Conservation (phyloP, 2,888 invertebrate genomes). For the Agrypnus murinus region DNA sequence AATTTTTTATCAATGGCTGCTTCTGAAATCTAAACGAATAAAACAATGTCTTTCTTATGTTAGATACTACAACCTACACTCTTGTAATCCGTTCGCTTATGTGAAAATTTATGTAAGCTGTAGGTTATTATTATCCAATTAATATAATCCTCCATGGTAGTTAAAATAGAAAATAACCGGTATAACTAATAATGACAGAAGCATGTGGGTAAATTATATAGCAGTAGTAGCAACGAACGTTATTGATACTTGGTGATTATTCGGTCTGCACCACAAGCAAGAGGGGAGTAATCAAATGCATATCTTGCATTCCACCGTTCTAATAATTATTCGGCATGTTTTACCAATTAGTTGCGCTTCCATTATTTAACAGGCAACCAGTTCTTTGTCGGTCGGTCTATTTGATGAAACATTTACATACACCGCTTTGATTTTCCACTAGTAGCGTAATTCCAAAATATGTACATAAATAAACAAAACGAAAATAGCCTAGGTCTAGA, state of each 20-base stretch:
- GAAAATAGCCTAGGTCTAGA: no score
- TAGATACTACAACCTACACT: no score
- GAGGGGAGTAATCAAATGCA: slow-evolving; percentile 46
- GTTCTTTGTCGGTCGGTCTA: slow-evolving; percentile 37
- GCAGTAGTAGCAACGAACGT: slow-evolving; percentile 31
- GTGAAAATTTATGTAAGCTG: no score
- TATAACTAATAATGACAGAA: slow-evolving; percentile 18
- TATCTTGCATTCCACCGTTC: slow-evolving; percentile 48
- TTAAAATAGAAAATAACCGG: slow-evolving; percentile 9
- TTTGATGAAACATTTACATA: no score
- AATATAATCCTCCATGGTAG: slow-evolving; percentile 21
- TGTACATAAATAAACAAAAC: no score
- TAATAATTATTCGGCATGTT: slow-evolving; percentile 49
- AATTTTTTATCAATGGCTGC: no score
- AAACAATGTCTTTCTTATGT: no score
- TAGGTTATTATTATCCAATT: slow-evolving; percentile 26
- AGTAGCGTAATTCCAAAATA: no score
- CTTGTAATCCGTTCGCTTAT: no score
- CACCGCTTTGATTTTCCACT: no score
- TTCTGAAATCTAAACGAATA: no score
- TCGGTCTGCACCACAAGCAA: slow-evolving; percentile 36
- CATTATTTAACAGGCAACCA: slow-evolving; percentile 43
- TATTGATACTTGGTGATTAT: slow-evolving; percentile 45
- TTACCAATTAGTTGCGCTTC: slow-evolving; percentile 48
- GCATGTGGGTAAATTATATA: slow-evolving; percentile 33